Percentiles rank a stretch among this genome's conserved stretches.
phyloP scores from a whole-genome alignment of 2,113 vertebrate genomes.

The Turdus rufiventris region DNA sequence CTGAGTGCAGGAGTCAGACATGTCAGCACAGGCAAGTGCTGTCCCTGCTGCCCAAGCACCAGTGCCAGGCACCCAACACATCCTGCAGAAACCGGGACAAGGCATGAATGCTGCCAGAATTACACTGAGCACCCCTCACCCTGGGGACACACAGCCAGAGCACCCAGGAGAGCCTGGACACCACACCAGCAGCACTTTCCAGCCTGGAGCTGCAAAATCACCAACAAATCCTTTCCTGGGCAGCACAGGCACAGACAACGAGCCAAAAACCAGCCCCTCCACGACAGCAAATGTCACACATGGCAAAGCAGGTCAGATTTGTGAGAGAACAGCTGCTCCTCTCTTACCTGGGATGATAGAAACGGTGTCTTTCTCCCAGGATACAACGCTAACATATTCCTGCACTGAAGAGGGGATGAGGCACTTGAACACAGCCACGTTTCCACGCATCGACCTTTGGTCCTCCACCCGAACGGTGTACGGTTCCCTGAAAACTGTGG shows the following conservation, averaged over 20 bases:
- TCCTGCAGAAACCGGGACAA: neutral
- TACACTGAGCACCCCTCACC: fast-evolving
- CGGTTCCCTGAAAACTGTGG: conserved; percentile 96
- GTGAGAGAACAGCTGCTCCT: neutral
- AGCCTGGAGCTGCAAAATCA: neutral
- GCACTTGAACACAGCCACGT: conserved; percentile 99
- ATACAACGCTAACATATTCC: conserved; percentile 97
- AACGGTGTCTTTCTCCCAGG: conserved; percentile 99
- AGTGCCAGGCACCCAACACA: neutral
- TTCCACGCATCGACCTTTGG: conserved; percentile 98
- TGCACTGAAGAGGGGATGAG: conserved; percentile 97
- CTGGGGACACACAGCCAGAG: fast-evolving
- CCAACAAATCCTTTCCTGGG: neutral
- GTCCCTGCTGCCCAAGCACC: neutral
- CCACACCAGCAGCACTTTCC: fast-evolving
- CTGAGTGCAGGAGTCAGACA: fast-evolving
- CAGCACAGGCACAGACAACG: neutral
- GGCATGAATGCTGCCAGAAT: fast-evolving
- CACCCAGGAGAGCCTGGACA: neutral
- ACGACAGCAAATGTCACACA: fast-evolving
- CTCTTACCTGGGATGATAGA: conserved; percentile 95
- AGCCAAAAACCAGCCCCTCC: neutral
- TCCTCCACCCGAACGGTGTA: conserved; percentile 99
- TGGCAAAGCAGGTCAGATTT: neutral
- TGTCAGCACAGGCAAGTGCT: fast-evolving